Evolutionary conservation across 2,888 invertebrate species (phyloP), one percentile per base, ranked within the genome.

Genomic region (Nowickia ferox): DNA sequence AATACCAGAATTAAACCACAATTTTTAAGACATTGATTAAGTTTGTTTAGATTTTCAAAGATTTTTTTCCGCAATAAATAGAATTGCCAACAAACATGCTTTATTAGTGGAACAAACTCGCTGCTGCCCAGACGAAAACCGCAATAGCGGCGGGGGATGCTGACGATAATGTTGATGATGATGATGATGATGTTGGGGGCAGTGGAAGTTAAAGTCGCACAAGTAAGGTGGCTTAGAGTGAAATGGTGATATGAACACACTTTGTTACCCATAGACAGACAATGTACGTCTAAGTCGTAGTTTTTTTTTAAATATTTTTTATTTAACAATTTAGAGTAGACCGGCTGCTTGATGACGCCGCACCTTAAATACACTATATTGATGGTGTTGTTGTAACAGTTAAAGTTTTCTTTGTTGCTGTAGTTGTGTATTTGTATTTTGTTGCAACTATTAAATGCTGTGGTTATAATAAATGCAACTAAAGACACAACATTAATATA

Each of bases 401-500:
- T 59, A n/a, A 30, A 30, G 46, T 30, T 51, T 22, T 66, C 17
- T 3, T 40, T 42, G 22, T 66, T 55, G 55, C 9, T 79, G 63
- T 17, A 55, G 66, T 68, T 46, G 10, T 76, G 13, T 40, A 48
- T 69, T 51, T 65, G 30, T 83, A 65, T 83, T 71, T 77, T 68
- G 76, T 72, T 86, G 82, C 84, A 79, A 79, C 84, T 83, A 80
- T 84, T 81, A 82, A 84, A 77, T 80, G 85, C 82, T 82, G 83
- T 84, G 71, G 79, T 84, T 88, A 75, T 87, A 87, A 83, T 80
- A 86, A 86, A 88, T 88, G 87, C 86, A 88, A 87, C 88, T 83
- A 86, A 80, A 86, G 86, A 84, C 85, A 72, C 88, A 88, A 88
- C 88, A 88, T 86, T 87, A 82, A 89, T 89, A 91, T 91, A 90